phyloP scores from a whole-genome alignment of 2,888 invertebrate species.

The Exephanes ischioxanthus region DNA sequence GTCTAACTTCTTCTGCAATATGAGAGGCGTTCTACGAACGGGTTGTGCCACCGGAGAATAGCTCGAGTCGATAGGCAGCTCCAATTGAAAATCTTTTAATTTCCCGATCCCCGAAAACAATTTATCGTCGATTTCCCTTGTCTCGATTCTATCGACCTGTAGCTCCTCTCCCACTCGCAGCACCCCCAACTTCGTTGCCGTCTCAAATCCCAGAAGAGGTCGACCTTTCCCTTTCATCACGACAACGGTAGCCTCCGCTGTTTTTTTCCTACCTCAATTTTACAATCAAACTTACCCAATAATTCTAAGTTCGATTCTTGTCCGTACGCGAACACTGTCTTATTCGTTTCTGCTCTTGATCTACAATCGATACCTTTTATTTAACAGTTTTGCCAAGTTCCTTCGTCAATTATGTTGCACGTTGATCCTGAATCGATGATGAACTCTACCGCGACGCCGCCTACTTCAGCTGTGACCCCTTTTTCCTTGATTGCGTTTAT shows the following conservation, averaged over 20 bases:
- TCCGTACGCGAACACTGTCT: conserved; percentile 70
- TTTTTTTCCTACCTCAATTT: background rate
- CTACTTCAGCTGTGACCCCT: too few relatives aligned
- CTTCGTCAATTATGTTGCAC: too few relatives aligned
- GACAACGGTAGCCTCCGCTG: too few relatives aligned
- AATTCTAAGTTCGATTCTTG: conserved; percentile 29
- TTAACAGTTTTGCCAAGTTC: too few relatives aligned
- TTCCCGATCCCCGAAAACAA: conserved; percentile 55
- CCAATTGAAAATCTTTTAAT: conserved; percentile 41
- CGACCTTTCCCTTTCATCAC: background rate
- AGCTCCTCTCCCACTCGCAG: conserved; percentile 8
- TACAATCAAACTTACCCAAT: conserved; percentile 17
- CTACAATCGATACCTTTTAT: too few relatives aligned
- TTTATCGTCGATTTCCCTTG: conserved; percentile 21
- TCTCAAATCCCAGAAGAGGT: conserved; percentile 27
- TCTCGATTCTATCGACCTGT: conserved; percentile 17
- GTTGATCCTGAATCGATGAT: too few relatives aligned
- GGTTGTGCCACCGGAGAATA: conserved; percentile 63
- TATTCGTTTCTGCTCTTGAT: conserved; percentile 59
- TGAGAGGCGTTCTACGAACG: conserved; percentile 55
- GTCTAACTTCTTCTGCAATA: conserved; percentile 66
- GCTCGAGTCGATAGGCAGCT: conserved; percentile 41
- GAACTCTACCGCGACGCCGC: too few relatives aligned
- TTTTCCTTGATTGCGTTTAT: too few relatives aligned
- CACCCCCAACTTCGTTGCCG: conserved; percentile 10